A percentile compares a stretch with the other conserved stretches of the same genome.
Evolutionary conservation across 2,113 vertebrate genomes (phyloP).

Genomic region (Haemorhous mexicanus): DNA sequence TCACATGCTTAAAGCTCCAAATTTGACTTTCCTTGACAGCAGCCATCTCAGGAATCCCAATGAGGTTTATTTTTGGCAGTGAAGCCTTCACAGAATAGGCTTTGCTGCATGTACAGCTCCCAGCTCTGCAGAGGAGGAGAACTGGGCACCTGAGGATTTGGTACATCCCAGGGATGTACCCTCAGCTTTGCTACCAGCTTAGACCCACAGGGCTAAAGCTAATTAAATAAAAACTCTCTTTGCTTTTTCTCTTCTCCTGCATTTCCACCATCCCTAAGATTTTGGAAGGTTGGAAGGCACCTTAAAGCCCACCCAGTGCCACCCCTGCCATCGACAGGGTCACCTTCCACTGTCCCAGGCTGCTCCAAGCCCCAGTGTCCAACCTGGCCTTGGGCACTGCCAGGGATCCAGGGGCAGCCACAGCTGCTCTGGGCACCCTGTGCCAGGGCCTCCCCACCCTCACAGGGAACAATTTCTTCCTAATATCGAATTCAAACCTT

Average conservation of each 20-base stretch:
- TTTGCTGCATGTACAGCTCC: not conserved
- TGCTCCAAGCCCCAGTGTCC: rapidly evolving
- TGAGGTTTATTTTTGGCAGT: constrained; percentile 53
- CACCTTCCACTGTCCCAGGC: not conserved
- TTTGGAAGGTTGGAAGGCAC: not conserved
- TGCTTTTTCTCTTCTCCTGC: not conserved
- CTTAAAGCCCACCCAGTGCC: rapidly evolving
- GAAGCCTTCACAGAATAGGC: not conserved
- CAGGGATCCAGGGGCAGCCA: not conserved
- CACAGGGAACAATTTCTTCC: not conserved
- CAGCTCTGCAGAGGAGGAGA: not conserved
- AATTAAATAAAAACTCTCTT: not conserved
- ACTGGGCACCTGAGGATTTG: not conserved
- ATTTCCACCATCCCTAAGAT: not conserved
- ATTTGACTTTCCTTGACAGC: constrained; percentile 61
- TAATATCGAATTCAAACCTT: not conserved
- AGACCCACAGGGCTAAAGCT: not conserved
- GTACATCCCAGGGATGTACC: not conserved
- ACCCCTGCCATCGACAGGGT: not conserved
- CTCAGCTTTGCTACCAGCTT: not conserved
- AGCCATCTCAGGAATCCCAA: constrained; percentile 55
- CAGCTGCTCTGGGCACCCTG: not conserved
- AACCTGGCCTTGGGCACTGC: rapidly evolving
- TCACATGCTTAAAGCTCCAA: constrained; percentile 44
- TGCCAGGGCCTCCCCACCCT: not conserved